A percentile compares a stretch with the other conserved stretches of the same genome.
Evolutionary conservation across 2,113 vertebrate genomes (phyloP).

Genomic region (Callospermophilus lateralis): DNA sequence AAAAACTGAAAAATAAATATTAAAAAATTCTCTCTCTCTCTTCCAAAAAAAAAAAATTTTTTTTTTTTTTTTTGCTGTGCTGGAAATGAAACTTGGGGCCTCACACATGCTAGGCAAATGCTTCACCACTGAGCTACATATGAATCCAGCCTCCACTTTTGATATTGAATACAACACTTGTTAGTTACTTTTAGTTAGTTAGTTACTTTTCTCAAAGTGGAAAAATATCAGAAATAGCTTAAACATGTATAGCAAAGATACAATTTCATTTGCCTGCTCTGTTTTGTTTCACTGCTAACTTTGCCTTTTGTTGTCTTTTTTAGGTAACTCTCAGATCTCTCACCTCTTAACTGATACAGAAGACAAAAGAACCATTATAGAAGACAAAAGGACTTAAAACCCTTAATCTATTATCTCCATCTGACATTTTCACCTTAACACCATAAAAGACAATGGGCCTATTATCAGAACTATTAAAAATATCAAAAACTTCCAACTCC

Average conservation of each 20-base stretch:
- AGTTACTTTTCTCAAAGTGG: background rate
- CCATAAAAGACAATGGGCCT: background rate
- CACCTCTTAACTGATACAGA: background rate
- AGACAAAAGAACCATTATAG: background rate
- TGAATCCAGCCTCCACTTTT: background rate
- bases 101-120: background rate
- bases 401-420: background rate
- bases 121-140: background rate
- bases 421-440: background rate
- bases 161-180: background rate
- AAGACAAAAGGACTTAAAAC: background rate
- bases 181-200: no score
- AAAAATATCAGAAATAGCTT: background rate
- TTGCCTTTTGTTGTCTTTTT: slow-evolving; percentile 24
- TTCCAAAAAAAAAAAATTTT: no score
- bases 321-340: background rate
- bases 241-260: background rate
- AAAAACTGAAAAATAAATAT: no score
- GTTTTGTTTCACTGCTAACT: background rate
- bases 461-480: background rate
- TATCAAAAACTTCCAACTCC: background rate
- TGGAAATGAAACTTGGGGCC: background rate
- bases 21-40: no score
- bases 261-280: background rate
- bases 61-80: no score